phyloP scores from a whole-genome alignment of 2,888 invertebrate genomes.

The Lithophane socia region DNA sequence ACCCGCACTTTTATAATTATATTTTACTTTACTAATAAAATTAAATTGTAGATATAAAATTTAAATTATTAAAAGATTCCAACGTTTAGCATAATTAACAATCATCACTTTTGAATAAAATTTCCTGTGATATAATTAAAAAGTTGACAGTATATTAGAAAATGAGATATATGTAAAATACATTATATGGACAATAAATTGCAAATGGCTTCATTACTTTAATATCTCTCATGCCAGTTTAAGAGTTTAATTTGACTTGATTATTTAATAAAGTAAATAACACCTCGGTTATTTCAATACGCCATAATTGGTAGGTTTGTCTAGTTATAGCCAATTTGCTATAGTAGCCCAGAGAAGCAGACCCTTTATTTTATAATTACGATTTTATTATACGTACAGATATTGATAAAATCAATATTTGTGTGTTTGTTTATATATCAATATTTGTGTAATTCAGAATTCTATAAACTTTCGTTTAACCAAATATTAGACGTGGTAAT shows the following conservation, averaged over 20 bases:
- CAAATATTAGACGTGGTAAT: constrained; percentile 41
- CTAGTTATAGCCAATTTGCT: constrained; percentile 11
- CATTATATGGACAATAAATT: constrained; percentile 52
- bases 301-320: constrained; percentile 8
- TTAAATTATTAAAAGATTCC: constrained; percentile 23
- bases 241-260: constrained; percentile 38
- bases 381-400: background rate
- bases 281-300: constrained; percentile 5
- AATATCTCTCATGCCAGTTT: constrained; percentile 13
- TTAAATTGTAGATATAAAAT: constrained; percentile 12
- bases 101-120: constrained; percentile 26
- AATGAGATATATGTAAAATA: constrained; percentile 55
- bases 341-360: background rate
- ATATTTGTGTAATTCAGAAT: background rate
- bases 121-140: constrained; percentile 57
- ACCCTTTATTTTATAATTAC: background rate
- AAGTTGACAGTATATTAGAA: constrained; percentile 39
- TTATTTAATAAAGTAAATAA: constrained; percentile 27
- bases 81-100: constrained; percentile 38
- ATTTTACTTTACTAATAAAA: constrained; percentile 9
- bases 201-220: constrained; percentile 48
- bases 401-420: constrained; percentile 17
- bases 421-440: constrained; percentile 20
- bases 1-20: constrained; percentile 28
- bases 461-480: constrained; percentile 35